These are phyloP conservation scores for Typhlichthys subterraneus DNA, from an alignment of 2,797 vertebrate genomes.

Conservation along the genomic window DNA sequence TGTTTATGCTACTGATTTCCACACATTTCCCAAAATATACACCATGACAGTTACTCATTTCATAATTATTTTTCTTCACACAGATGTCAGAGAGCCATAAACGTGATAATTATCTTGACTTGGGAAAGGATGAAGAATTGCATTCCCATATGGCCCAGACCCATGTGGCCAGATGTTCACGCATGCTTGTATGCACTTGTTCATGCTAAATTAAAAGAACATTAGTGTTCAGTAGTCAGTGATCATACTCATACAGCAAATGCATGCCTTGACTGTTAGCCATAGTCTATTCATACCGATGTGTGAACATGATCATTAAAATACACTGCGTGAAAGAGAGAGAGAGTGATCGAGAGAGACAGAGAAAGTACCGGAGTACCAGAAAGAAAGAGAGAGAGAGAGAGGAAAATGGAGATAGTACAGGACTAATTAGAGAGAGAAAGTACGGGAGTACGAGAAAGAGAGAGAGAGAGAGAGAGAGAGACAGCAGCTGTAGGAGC, in stretches of 20 bases:
- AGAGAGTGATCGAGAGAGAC: background rate
- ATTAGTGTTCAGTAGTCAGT: conserved; percentile 4
- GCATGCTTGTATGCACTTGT: background rate
- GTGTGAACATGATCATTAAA: background rate
- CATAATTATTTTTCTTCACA: conserved; percentile 29
- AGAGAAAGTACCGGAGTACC: conserved; percentile 18
- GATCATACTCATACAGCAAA: conserved; percentile 15
- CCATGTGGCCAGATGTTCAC: conserved; percentile 8
- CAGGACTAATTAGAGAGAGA: background rate
- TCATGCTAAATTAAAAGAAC: conserved; percentile 13
- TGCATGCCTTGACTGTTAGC: too few species aligned
- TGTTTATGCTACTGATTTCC: too few species aligned
- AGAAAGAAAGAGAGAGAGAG: background rate
- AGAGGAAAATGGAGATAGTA: background rate
- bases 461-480: background rate
- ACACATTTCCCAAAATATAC: background rate
- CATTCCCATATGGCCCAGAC: conserved; percentile 15
- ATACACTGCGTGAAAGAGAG: background rate
- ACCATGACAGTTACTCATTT: conserved; percentile 37
- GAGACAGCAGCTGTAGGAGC: conserved; percentile 54
- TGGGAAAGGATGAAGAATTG: conserved; percentile 21
- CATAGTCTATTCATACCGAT: conserved; percentile 1
- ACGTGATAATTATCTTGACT: conserved; percentile 31
- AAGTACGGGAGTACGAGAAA: conserved; percentile 19
- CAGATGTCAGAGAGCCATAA: conserved; percentile 14